Percentiles rank a stretch among this genome's conserved stretches.
These are phyloP conservation scores for Podotricha telesiphe DNA, from an alignment of 2,888 invertebrate genomes.

Conservation along the genomic window DNA sequence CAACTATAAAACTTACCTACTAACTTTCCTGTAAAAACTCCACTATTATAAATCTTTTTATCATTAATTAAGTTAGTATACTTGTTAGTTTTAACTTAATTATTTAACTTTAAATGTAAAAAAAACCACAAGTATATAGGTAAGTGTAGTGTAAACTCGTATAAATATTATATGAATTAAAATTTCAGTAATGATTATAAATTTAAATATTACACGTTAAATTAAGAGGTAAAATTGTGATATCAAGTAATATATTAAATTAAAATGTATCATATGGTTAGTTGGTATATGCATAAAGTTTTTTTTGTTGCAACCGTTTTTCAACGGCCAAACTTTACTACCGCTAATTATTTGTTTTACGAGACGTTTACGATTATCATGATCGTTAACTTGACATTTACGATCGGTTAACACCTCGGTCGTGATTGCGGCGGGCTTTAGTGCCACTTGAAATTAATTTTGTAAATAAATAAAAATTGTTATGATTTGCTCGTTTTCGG, in stretches of 20 bases:
- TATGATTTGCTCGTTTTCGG: slow-evolving; percentile 24
- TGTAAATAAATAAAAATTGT: slow-evolving; percentile 60
- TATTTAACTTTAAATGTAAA: background rate
- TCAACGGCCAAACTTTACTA: slow-evolving; percentile 55
- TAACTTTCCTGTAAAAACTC: too few relatives aligned
- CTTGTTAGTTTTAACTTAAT: background rate
- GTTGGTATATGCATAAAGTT: slow-evolving; percentile 16
- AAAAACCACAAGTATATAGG: background rate
- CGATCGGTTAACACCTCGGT: slow-evolving; percentile 75
- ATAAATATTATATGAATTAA: slow-evolving; percentile 2
- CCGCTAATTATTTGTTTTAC: slow-evolving; percentile 80
- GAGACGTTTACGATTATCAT: slow-evolving; percentile 76
- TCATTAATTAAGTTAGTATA: slow-evolving; percentile 10
- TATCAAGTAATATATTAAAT: slow-evolving; percentile 3
- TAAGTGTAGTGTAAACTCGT: background rate
- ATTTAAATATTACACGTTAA: slow-evolving; percentile 1
- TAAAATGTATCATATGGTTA: background rate
- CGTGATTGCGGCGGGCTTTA: slow-evolving; percentile 64
- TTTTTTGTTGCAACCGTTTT: slow-evolving; percentile 31
- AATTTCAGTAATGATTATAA: slow-evolving; percentile 2
- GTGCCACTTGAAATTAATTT: slow-evolving; percentile 67
- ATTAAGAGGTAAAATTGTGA: background rate
- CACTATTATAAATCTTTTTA: background rate
- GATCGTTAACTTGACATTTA: slow-evolving; percentile 79
- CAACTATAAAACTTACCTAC: too few relatives aligned